These are phyloP conservation scores for Indicator maculatus DNA, from an alignment of 2,113 vertebrate genomes.

Conservation along the genomic window DNA sequence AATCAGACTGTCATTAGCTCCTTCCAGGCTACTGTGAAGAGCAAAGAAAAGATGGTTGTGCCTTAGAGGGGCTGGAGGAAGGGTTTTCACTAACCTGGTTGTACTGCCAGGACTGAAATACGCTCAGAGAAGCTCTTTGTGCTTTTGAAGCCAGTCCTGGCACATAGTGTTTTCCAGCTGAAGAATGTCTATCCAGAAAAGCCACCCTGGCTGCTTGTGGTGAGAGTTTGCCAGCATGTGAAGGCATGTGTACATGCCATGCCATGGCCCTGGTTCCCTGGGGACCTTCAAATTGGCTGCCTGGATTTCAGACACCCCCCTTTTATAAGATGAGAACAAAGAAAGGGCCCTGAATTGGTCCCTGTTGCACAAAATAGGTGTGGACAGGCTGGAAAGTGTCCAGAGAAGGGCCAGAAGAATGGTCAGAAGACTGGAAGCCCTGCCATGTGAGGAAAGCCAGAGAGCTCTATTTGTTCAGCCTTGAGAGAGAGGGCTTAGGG, in stretches of 20 bases:
- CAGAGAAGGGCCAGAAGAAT: no score
- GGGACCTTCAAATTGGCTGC: not conserved
- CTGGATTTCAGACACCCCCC: not conserved
- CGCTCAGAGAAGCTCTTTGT: not conserved
- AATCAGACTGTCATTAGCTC: not conserved
- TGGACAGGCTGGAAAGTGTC: no score
- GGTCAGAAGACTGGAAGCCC: no score
- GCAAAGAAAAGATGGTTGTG: not conserved
- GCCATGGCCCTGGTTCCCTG: not conserved
- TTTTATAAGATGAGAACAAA: not conserved
- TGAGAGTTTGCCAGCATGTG: not conserved
- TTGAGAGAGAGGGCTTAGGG: no score
- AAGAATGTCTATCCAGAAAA: not conserved
- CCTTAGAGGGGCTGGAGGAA: not conserved
- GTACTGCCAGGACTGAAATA: not conserved
- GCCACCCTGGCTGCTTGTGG: not conserved
- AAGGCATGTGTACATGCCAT: accelerated
- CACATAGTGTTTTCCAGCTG: not conserved
- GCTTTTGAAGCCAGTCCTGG: not conserved
- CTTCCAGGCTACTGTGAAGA: not conserved
- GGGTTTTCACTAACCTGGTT: not conserved
- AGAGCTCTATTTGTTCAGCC: no score
- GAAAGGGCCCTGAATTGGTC: not conserved
- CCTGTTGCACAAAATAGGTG: no score
- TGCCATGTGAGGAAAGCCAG: no score